Percentiles rank a stretch among this genome's conserved stretches.
These are phyloP conservation scores for Achroia grisella DNA, from an alignment of 1,140 invertebrate genomes.

Conservation along the genomic window DNA sequence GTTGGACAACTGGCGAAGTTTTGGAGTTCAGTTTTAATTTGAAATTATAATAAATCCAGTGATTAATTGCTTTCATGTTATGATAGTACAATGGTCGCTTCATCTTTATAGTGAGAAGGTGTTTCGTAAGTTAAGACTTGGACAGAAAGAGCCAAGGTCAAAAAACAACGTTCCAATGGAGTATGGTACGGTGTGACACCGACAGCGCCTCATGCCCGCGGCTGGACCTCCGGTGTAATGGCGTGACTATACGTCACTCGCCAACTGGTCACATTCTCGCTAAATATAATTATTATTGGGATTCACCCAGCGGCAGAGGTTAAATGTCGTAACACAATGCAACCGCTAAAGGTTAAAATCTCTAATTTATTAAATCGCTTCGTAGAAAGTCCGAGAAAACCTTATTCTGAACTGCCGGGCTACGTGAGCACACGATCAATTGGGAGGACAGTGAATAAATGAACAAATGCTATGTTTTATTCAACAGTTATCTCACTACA, in stretches of 20 bases:
- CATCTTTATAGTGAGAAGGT: background rate
- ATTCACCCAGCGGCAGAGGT: constrained; percentile 10
- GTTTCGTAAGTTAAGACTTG: constrained; percentile 23
- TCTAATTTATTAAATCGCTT: background rate
- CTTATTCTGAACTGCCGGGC: background rate
- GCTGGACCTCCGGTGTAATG: background rate
- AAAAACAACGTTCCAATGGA: constrained; percentile 7
- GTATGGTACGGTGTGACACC: background rate
- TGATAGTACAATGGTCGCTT: constrained; percentile 10
- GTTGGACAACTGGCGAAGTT: no score
- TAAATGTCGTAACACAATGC: constrained; percentile 11
- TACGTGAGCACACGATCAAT: background rate
- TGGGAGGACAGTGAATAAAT: constrained; percentile 1
- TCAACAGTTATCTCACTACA: constrained; percentile 53
- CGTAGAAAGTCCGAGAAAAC: constrained; percentile 10
- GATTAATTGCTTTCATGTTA: no score
- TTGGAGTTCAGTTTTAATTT: no score
- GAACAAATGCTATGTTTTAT: constrained; percentile 38
- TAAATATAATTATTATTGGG: constrained; percentile 13
- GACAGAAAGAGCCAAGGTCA: constrained; percentile 43
- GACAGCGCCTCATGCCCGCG: background rate
- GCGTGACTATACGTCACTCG: background rate
- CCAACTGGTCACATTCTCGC: background rate
- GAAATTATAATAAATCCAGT: no score
- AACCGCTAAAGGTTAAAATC: constrained; percentile 18